Base-by-base conservation (phyloP, 2,797 vertebrate species). In the Coccyzus lansbergi region DNA sequence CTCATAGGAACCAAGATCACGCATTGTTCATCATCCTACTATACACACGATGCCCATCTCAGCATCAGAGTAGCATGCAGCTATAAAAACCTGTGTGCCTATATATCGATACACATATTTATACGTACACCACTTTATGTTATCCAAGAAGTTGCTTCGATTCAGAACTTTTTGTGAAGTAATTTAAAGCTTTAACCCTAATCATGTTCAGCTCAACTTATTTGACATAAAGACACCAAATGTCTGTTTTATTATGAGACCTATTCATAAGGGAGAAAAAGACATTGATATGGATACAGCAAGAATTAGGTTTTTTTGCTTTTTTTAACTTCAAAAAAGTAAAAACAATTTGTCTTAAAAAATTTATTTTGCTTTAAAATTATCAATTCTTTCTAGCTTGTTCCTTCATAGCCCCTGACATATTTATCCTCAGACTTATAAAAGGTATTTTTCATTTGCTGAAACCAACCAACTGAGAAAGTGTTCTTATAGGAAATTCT, bases 221-320 rank as follows among this genome's bases (percentile, higher is more conserved):
- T 68, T 83, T 87, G 21, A 82, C 10, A 56, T 21, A 80, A 77
- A 55, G 7, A 4, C 3, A 5, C 2, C 4, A 51, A 49, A 49
- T 26, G 12, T 56, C 24, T 48, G 5, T 26, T 56, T 68, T 56
- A 75, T 68, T 52, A 34, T 28, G 13, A 68, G 26, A 44, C 2
- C 3, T 28, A 9, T 49, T 38, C 9, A 51, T 26, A 55, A 64
- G 8, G 4, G 4, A 56, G 5, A 44, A 62, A 81, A 49, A 55
- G 6, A 38, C 26, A 21, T 3, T 11, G 0, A 10, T 63, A 44
- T 15, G 6, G 12, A 68, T n/a, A 56, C 1, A 1, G 4, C 16
- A 83, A 76, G 10, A 83, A 76, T 38, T n/a, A n/a, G n/a, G n/a
- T n/a, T 38, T 9, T 38, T 9, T 38, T 82, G 21, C 6, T 15